Percentiles rank a stretch among this genome's conserved stretches.
phyloP scores from a whole-genome alignment of 2,113 vertebrate species.

The Globicephala melas region DNA sequence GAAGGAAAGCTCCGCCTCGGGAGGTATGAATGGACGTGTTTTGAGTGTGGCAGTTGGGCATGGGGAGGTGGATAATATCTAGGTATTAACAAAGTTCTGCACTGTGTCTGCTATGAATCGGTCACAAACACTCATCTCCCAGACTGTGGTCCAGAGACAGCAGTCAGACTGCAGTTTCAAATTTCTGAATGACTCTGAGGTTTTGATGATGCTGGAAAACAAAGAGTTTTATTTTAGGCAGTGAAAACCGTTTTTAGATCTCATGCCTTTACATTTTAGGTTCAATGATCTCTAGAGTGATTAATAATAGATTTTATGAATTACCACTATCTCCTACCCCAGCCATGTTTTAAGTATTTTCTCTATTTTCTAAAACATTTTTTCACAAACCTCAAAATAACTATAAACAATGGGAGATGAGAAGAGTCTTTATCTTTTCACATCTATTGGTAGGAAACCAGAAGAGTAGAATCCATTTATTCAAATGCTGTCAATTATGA shows the following conservation, averaged over 20 bases:
- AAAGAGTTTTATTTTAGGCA: not conserved
- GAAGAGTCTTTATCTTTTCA: not conserved
- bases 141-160: no score
- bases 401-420: not conserved
- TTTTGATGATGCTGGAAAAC: not conserved
- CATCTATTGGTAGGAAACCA: not conserved
- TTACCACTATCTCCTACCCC: not conserved
- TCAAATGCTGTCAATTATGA: not conserved
- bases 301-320: not conserved
- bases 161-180: not conserved
- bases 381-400: not conserved
- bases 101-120: not conserved
- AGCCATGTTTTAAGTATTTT: not conserved
- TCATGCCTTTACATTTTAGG: not conserved
- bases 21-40: not conserved
- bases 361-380: not conserved
- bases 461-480: not conserved
- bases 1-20: not conserved
- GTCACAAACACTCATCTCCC: not conserved
- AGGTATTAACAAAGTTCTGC: not conserved
- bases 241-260: not conserved
- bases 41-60: not conserved
- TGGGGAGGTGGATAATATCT: not conserved
- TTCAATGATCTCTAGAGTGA: not conserved
- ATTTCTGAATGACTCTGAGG: not conserved